Percentiles rank a stretch among this genome's conserved stretches.
phyloP scores from a whole-genome alignment of 2,888 invertebrate species.

The Petrolisthes manimaculis region DNA sequence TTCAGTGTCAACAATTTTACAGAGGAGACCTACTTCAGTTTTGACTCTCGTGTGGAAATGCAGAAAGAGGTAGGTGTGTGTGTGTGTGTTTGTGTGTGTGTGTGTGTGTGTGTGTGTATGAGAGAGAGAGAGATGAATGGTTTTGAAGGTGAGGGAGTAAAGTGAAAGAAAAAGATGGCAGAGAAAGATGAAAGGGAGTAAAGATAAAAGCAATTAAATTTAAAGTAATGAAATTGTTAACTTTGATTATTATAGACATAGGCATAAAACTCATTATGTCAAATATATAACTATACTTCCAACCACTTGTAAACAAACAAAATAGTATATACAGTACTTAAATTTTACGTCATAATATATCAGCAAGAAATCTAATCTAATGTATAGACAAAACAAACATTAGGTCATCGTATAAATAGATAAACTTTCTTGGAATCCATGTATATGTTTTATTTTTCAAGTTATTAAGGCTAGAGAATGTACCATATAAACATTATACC shows the following conservation, averaged over 20 bases:
- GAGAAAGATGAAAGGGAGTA: neutral
- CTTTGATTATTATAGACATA: neutral
- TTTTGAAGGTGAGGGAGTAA: neutral
- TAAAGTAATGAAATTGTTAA: neutral
- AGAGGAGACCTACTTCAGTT: constrained; percentile 89
- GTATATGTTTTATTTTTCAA: too few species aligned
- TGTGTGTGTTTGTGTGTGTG: neutral
- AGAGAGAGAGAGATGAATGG: neutral
- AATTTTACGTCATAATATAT: too few species aligned
- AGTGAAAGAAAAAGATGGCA: neutral
- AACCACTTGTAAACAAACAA: too few species aligned
- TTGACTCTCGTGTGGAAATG: constrained; percentile 86
- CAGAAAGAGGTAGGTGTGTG: constrained; percentile 52
- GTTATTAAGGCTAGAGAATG: too few species aligned
- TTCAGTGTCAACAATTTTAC: constrained; percentile 95
- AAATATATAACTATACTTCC: neutral
- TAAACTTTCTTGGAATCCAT: too few species aligned
- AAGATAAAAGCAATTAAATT: neutral
- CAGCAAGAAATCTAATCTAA: too few species aligned
- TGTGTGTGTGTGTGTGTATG: neutral
- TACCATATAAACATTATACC: too few species aligned
- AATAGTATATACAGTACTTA: too few species aligned
- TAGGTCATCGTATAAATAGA: too few species aligned
- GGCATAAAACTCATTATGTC: neutral
- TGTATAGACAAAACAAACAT: too few species aligned